A percentile compares a stretch with the other conserved stretches of the same genome.
phyloP scores from a whole-genome alignment of 2,797 vertebrate species.

The Alca torda region DNA sequence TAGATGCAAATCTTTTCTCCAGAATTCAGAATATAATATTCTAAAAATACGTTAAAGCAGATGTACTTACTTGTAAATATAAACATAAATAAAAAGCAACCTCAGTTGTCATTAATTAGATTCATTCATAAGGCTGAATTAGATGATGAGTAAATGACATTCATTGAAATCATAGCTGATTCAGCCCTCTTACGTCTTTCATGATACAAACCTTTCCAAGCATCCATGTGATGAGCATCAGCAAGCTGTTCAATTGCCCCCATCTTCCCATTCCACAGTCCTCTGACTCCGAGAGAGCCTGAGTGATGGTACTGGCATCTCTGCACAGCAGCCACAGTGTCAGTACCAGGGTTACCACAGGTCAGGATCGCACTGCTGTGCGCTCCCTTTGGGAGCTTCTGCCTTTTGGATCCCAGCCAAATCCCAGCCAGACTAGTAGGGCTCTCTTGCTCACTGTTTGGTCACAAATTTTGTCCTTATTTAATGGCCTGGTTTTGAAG shows the following conservation, averaged over 20 bases:
- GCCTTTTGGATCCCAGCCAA: background rate
- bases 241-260: background rate
- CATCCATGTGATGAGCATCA: background rate
- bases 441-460: background rate
- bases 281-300: background rate
- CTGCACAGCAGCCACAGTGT: background rate
- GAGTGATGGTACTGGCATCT: background rate
- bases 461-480: background rate
- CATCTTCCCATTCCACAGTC: background rate
- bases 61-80: slow-evolving; percentile 30
- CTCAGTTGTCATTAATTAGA: slow-evolving; percentile 17
- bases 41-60: slow-evolving; percentile 42
- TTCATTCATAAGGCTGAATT: slow-evolving; percentile 40
- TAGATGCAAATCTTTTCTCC: background rate
- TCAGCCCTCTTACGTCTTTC: background rate
- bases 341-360: background rate
- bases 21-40: background rate
- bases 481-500: background rate
- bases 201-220: background rate
- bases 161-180: slow-evolving; percentile 4
- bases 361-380: background rate
- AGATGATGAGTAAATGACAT: slow-evolving; percentile 24
- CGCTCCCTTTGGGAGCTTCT: background rate
- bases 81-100: slow-evolving; percentile 43
- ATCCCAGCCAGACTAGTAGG: background rate